Conservation (phyloP, 2,888 invertebrate species). For the Oxycera nigricornis region DNA sequence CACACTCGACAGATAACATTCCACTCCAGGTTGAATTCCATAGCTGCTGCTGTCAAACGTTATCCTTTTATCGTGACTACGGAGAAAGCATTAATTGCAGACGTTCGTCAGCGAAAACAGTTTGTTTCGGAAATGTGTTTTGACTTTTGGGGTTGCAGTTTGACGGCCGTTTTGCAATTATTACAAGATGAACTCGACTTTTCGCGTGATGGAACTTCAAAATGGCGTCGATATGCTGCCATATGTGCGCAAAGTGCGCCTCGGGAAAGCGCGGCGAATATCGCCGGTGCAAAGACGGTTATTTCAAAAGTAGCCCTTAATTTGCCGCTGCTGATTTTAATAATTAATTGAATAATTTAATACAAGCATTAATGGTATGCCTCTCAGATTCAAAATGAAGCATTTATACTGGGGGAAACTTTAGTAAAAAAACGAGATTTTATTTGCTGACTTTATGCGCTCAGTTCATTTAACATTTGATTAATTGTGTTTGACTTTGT, state of each 20-base stretch:
- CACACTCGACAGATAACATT: constrained; percentile 58
- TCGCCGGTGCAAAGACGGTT: too few species aligned
- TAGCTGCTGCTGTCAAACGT: constrained; percentile 22
- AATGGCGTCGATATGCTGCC: constrained; percentile 7
- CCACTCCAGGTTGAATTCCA: constrained; percentile 54
- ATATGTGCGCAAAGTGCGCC: neutral
- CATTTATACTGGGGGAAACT: too few species aligned
- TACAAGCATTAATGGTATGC: too few species aligned
- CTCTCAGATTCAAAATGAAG: too few species aligned
- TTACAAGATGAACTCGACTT: constrained; percentile 35
- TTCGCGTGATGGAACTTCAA: constrained; percentile 26
- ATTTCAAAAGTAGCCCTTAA: too few species aligned
- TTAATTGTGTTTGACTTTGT: too few species aligned
- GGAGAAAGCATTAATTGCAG: neutral
- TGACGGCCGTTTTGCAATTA: neutral
- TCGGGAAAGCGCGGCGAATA: too few species aligned
- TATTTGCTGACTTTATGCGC: too few species aligned
- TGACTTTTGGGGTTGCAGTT: constrained; percentile 39
- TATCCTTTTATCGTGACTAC: neutral
- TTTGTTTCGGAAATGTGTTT: neutral
- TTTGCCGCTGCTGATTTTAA: too few species aligned
- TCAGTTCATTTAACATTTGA: too few species aligned
- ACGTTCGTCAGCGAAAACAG: neutral
- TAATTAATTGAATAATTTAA: too few species aligned
- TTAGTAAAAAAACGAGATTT: too few species aligned